These are phyloP conservation scores for Oxyteleia sp. DNA, from an alignment of 2,888 invertebrate species.

Conservation along the genomic window DNA sequence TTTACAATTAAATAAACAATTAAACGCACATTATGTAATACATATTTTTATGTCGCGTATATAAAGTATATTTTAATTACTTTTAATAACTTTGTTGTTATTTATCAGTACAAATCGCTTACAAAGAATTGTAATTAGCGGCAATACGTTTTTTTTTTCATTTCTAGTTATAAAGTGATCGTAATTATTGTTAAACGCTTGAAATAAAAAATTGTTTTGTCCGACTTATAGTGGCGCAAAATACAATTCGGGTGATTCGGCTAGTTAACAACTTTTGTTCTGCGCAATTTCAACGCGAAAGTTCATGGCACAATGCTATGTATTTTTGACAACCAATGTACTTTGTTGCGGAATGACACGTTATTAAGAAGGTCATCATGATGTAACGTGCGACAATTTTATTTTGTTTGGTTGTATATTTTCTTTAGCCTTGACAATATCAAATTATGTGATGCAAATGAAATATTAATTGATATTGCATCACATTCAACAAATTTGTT, in stretches of 20 bases:
- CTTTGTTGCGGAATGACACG: constrained; percentile 37
- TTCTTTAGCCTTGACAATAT: constrained; percentile 41
- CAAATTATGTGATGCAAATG: constrained; percentile 18
- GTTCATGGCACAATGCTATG: constrained; percentile 25
- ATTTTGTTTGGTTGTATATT: constrained; percentile 32
- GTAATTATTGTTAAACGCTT: constrained; percentile 2
- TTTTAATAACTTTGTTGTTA: constrained; percentile 24
- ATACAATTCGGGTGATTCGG: not conserved
- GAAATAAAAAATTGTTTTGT: not conserved
- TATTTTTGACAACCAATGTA: constrained; percentile 41
- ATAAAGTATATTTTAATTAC: constrained; percentile 26
- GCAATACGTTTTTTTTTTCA: not conserved
- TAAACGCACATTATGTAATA: constrained; percentile 36
- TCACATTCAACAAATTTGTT: constrained; percentile 17
- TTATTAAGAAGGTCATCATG: constrained; percentile 50
- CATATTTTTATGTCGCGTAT: constrained; percentile 16
- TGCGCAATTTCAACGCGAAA: constrained; percentile 22
- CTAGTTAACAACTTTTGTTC: constrained; percentile 17
- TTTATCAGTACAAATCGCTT: constrained; percentile 10
- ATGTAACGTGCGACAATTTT: constrained; percentile 17
- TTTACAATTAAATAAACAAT: too few relatives aligned
- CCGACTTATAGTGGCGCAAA: not conserved
- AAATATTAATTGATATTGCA: constrained; percentile 17
- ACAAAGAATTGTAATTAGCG: constrained; percentile 15
- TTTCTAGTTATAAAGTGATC: constrained; percentile 6